A percentile compares a stretch with the other conserved stretches of the same genome.
These are phyloP conservation scores for Parnassius smintheus DNA, from an alignment of 2,888 invertebrate genomes.

Conservation along the genomic window DNA sequence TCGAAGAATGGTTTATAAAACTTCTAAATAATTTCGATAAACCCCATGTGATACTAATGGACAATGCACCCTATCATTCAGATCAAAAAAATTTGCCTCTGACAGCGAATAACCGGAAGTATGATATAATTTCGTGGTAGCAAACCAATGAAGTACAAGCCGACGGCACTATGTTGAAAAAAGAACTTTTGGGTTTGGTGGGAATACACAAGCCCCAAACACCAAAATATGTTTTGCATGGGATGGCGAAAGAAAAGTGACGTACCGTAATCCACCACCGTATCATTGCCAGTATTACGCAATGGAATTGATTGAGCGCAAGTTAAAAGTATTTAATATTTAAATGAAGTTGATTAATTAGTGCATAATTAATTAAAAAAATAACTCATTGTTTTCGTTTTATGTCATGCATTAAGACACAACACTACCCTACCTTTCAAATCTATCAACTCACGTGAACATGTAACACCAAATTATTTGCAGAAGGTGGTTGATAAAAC, in stretches of 20 bases:
- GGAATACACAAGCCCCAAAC: conserved; percentile 20
- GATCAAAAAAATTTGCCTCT: no score
- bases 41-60: no score
- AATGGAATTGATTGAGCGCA: no score
- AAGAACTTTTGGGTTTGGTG: conserved; percentile 26
- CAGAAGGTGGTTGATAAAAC: neutral
- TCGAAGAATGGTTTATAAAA: no score
- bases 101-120: no score
- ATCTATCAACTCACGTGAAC: neutral
- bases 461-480: neutral
- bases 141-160: neutral
- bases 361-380: conserved; percentile 4
- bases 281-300: conserved; percentile 30
- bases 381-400: neutral
- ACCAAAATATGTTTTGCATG: conserved; percentile 21
- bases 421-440: neutral
- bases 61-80: no score
- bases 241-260: conserved; percentile 22
- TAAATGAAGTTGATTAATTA: no score
- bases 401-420: neutral
- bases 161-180: conserved; percentile 16
- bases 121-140: no score
- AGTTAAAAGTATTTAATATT: no score
- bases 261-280: conserved; percentile 23
- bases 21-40: no score